Base-by-base conservation (phyloP, 2,113 vertebrate species). In the Cervus canadensis region DNA sequence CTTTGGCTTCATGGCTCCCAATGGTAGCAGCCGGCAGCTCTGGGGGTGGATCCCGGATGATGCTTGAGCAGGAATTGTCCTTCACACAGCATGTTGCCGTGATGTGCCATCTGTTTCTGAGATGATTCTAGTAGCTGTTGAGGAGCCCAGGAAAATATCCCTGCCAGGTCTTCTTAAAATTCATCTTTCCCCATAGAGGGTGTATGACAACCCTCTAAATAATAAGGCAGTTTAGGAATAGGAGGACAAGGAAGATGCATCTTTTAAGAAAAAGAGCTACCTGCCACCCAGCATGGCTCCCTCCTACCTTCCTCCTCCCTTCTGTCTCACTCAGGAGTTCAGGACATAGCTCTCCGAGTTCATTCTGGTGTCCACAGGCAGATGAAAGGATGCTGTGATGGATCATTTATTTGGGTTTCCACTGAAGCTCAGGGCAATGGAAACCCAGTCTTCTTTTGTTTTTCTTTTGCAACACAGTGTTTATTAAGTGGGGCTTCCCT, bases 91-190 rank as follows among this genome's bases (percentile, higher is more conserved):
- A 64, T 45, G 90, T 79, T 71, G 86, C 96, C 82, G 45, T 60
- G 59, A 95, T 76, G 87, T 16, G 25, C 98, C 97, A 98, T 98
- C 99, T 98, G 98, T 94, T 98, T 97, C 96, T 60, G 33, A 71
- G 95, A 97, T 97, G 98, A 97, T 89, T 97, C 95, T 89, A 78
- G 89, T 90, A 95, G 71, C 79, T 54, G 19, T 52, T 94, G 64
- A 98, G 97, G 52, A 95, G 87, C 91, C 82, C 57, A 81, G 95
- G 89, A 95, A 98, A 98, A 93, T 90, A 95, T 92, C 97, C 97
- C 95, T 89, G 33, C 40, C n/a, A 88, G 54, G 28, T 92, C 87
- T 74, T 87, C 52, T 71, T 52, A n/a, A 78, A 96, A 67, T 89
- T 54, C 28, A 56, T 93, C 62, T 64, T 62, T 64, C 43, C 81